These are phyloP conservation scores for Takifugu ocellatus DNA, from an alignment of 2,797 vertebrate species.

Conservation along the genomic window DNA sequence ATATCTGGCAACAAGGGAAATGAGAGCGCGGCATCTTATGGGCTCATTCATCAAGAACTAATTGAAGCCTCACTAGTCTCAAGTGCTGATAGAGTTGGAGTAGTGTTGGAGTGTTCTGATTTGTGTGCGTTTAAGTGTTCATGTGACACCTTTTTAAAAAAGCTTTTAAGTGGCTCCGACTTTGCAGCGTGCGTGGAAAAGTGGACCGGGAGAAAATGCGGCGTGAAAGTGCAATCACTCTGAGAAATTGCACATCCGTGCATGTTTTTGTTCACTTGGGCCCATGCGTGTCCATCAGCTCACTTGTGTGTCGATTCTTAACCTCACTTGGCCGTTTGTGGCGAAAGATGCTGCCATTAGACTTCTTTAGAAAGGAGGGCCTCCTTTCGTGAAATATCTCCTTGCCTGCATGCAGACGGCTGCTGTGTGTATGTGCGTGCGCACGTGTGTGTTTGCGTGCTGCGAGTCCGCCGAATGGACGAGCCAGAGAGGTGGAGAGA, in stretches of 20 bases:
- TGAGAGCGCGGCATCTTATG: slow-evolving; percentile 93
- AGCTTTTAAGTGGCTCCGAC: slow-evolving; percentile 25
- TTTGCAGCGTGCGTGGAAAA: slow-evolving; percentile 26
- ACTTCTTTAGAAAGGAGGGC: slow-evolving; percentile 77
- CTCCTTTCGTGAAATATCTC: slow-evolving; percentile 72
- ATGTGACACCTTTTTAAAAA: not conserved
- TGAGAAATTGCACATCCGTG: slow-evolving; percentile 12
- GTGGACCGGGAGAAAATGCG: slow-evolving; percentile 14
- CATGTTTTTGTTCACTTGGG: slow-evolving; percentile 1
- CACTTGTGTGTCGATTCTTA: slow-evolving; percentile 73
- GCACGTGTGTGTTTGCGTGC: not conserved
- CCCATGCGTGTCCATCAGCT: slow-evolving; percentile 31
- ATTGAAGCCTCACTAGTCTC: slow-evolving; percentile 96
- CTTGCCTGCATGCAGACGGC: slow-evolving; percentile 67
- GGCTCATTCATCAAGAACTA: slow-evolving; percentile 99
- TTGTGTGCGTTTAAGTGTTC: slow-evolving; percentile 32
- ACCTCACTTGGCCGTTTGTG: slow-evolving; percentile 63
- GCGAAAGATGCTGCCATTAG: slow-evolving; percentile 70
- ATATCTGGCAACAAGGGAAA: slow-evolving; percentile 91
- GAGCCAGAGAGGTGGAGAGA: slow-evolving; percentile 47
- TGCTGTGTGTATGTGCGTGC: slow-evolving; percentile 17
- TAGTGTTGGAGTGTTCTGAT: slow-evolving; percentile 54
- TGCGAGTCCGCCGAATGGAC: slow-evolving; percentile 36
- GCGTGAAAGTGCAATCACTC: slow-evolving; percentile 12
- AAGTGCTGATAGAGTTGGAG: slow-evolving; percentile 90